Conservation (phyloP, 35 echinoderm and acorn worm genomes). For the Anneissia japonica region DNA sequence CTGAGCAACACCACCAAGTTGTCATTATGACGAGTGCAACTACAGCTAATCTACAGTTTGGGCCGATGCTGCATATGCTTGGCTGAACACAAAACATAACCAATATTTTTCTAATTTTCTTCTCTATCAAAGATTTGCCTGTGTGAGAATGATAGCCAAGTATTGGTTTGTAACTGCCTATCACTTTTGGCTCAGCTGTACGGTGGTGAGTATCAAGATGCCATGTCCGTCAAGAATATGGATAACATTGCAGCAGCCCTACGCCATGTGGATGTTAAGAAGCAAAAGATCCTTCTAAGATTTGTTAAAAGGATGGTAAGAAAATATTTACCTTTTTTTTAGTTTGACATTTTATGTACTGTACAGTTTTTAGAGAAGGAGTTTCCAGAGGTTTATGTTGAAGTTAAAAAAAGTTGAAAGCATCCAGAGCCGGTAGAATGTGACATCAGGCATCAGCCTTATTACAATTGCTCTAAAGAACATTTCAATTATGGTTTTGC, state of each 20-base stretch:
- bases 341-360: no score
- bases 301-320: slow-evolving; percentile 90
- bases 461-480: slow-evolving; percentile 5
- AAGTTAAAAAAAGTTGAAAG: neutral
- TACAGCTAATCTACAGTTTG: no score
- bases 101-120: neutral
- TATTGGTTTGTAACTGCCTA: slow-evolving; percentile 58
- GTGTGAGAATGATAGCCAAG: slow-evolving; percentile 54
- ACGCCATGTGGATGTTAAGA: slow-evolving; percentile 52
- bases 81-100: neutral
- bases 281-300: slow-evolving; percentile 79
- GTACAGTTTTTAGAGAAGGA: slow-evolving; percentile 11
- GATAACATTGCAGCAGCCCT: slow-evolving; percentile 57
- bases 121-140: slow-evolving; percentile 45
- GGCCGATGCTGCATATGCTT: no score
- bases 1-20: no score
- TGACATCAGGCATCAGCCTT: neutral
- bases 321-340: no score
- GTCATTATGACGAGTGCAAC: no score
- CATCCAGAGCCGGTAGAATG: slow-evolving; percentile 2
- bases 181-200: slow-evolving; percentile 85
- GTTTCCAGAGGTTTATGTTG: slow-evolving; percentile 4
- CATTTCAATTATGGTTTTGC: slow-evolving; percentile 30
- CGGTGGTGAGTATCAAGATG: slow-evolving; percentile 73
- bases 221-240: slow-evolving; percentile 47